These are phyloP conservation scores for Plecotus auritus DNA, from an alignment of 2,113 vertebrate species.

Conservation along the genomic window DNA sequence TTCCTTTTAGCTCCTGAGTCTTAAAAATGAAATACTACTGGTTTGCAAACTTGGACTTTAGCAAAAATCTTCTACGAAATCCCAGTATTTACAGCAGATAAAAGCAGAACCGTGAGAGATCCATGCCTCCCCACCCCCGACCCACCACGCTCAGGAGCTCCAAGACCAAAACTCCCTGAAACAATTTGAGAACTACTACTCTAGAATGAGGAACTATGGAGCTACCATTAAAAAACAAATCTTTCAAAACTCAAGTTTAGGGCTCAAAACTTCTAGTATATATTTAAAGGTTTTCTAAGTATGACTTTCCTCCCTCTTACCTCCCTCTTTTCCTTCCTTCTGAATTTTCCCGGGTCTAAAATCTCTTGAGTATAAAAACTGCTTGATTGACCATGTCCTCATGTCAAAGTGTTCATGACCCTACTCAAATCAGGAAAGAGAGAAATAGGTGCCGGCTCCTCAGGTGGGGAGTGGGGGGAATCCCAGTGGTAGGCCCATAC, in stretches of 20 bases:
- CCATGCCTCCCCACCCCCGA: background rate
- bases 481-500: background rate
- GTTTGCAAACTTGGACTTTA: background rate
- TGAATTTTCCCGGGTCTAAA: background rate
- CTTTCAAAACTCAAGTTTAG: background rate
- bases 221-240: background rate
- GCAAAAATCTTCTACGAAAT: background rate
- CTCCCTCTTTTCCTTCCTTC: background rate
- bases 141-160: background rate
- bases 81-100: background rate
- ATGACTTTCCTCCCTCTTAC: background rate
- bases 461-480: background rate
- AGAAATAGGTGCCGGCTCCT: background rate
- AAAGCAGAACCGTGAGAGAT: background rate
- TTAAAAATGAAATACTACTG: background rate
- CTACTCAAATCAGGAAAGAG: background rate
- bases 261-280: background rate
- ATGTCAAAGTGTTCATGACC: background rate
- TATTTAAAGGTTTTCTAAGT: background rate
- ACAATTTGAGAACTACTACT: background rate
- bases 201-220: background rate
- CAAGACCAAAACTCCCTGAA: background rate
- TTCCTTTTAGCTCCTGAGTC: background rate
- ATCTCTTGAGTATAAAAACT: background rate
- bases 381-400: background rate